These are phyloP conservation scores for Lutjanus argentimaculatus DNA, from an alignment of 2,797 vertebrate genomes.

Conservation along the genomic window DNA sequence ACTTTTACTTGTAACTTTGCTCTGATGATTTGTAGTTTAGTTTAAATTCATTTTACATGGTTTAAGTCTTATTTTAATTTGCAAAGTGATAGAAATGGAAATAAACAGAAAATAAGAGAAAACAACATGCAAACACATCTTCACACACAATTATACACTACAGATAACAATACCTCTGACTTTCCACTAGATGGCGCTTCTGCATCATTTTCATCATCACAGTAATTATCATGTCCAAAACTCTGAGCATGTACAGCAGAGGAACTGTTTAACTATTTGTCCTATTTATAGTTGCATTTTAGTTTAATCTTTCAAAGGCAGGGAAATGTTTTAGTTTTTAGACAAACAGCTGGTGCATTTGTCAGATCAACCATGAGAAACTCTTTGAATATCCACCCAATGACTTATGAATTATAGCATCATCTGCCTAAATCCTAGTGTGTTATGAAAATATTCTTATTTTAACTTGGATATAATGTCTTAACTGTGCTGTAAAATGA, in stretches of 20 bases:
- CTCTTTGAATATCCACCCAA: neutral
- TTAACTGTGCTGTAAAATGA: neutral
- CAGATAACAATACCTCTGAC: neutral
- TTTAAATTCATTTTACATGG: neutral
- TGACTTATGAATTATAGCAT: neutral
- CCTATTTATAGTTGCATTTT: neutral
- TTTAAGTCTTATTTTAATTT: neutral
- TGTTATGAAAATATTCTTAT: neutral
- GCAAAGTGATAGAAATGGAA: neutral
- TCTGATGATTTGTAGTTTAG: too few relatives aligned
- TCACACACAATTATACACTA: neutral
- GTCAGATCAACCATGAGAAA: neutral
- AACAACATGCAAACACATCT: neutral
- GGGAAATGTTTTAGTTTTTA: neutral
- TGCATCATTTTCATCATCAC: neutral
- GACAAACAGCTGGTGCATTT: neutral
- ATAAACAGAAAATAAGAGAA: neutral
- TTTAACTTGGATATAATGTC: neutral
- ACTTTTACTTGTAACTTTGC: too few relatives aligned
- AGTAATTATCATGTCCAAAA: neutral
- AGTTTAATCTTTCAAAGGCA: neutral
- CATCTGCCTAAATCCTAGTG: neutral
- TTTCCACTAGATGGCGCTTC: conserved; percentile 44
- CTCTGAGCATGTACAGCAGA: neutral
- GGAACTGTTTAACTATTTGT: neutral